Conservation (phyloP, 2,113 vertebrate genomes). For the Proteles cristata region DNA sequence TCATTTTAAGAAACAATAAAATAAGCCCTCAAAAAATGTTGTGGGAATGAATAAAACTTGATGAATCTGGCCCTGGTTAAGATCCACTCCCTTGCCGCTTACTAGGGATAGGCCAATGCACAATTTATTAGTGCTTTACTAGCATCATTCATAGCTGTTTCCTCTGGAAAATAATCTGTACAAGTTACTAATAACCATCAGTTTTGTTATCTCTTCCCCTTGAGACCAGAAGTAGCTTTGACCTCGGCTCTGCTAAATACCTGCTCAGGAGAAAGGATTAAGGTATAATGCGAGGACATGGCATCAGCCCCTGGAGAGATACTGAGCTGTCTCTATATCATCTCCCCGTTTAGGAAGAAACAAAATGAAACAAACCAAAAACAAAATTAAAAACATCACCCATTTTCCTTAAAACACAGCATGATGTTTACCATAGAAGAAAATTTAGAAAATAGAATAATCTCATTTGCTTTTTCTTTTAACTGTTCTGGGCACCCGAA, state of each 20-base stretch:
- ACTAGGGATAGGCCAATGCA: background rate
- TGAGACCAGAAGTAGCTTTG: conserved; percentile 1
- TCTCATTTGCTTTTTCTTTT: background rate
- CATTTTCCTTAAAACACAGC: background rate
- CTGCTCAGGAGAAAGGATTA: background rate
- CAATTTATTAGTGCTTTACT: background rate
- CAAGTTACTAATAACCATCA: background rate
- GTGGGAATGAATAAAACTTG: background rate
- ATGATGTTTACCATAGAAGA: background rate
- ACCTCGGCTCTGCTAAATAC: background rate
- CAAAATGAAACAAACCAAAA: background rate
- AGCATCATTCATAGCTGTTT: background rate
- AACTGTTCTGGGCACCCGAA: background rate
- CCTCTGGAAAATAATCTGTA: background rate
- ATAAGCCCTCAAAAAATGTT: background rate
- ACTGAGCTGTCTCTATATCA: background rate
- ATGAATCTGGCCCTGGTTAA: background rate
- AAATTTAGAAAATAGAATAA: background rate
- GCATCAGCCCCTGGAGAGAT: background rate
- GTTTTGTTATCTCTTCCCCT: background rate
- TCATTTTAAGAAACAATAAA: background rate
- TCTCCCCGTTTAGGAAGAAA: background rate
- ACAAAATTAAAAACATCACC: background rate
- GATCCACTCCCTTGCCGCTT: background rate
- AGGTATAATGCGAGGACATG: background rate